These are phyloP conservation scores for Drosophila setifemur DNA, from an alignment of 1,140 invertebrate genomes.

Conservation along the genomic window DNA sequence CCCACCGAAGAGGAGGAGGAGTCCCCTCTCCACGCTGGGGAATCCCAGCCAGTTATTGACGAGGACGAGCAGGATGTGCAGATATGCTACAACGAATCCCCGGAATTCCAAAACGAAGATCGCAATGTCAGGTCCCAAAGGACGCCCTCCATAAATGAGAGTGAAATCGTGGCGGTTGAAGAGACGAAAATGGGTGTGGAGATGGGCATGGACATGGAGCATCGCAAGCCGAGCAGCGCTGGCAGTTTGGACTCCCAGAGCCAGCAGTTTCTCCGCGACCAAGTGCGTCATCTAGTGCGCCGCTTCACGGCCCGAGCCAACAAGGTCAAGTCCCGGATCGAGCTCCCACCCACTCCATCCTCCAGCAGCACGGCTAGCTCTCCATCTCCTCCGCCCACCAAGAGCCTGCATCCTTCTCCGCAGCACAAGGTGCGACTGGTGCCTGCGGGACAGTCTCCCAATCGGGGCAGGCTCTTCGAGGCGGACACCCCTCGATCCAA, in stretches of 20 bases:
- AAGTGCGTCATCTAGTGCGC: constrained; percentile 85
- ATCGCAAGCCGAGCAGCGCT: constrained; percentile 54
- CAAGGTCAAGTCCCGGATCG: constrained; percentile 84
- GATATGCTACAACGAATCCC: constrained; percentile 76
- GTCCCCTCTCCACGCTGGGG: constrained; percentile 3
- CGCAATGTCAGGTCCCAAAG: constrained; percentile 55
- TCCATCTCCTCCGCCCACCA: constrained; percentile 61
- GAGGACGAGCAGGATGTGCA: constrained; percentile 80
- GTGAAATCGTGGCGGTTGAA: constrained; percentile 65
- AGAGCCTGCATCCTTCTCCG: constrained; percentile 63
- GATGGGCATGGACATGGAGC: constrained; percentile 15
- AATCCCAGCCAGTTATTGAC: constrained; percentile 50
- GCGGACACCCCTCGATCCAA: constrained; percentile 76
- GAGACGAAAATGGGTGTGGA: constrained; percentile 20
- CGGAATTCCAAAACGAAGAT: constrained; percentile 75
- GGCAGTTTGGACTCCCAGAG: constrained; percentile 72
- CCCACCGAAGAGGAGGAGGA: constrained; percentile 15
- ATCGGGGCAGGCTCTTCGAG: constrained; percentile 66
- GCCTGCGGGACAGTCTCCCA: constrained; percentile 60
- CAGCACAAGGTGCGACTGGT: constrained; percentile 60
- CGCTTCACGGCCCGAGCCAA: constrained; percentile 85
- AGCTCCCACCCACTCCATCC: constrained; percentile 86
- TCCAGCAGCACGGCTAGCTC: constrained; percentile 82
- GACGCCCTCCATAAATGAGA: constrained; percentile 62
- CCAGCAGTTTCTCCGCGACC: constrained; percentile 78